phyloP scores from a whole-genome alignment of 1,140 invertebrate species.

The Zaprionus inermis region DNA sequence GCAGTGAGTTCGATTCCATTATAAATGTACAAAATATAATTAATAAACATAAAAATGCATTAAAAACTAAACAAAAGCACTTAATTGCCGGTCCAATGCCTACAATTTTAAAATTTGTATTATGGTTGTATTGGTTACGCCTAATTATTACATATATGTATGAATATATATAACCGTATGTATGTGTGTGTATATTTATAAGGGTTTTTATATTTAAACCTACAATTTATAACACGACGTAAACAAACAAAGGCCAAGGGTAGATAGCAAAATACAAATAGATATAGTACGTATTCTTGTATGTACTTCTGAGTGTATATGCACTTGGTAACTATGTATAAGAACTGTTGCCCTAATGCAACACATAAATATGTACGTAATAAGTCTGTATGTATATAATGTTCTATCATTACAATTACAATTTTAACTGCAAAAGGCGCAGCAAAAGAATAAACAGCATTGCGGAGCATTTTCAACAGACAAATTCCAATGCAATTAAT shows the following conservation, averaged over 20 bases:
- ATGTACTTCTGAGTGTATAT: slow-evolving; percentile 57
- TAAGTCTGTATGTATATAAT: slow-evolving; percentile 49
- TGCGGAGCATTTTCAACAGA: slow-evolving; percentile 60
- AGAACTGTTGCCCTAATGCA: slow-evolving; percentile 29
- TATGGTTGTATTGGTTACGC: slow-evolving; percentile 47
- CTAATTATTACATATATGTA: slow-evolving; percentile 64
- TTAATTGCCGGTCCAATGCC: slow-evolving; percentile 73
- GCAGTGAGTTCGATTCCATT: slow-evolving; percentile 70
- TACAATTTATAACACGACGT: slow-evolving; percentile 79
- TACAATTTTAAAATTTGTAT: slow-evolving; percentile 68
- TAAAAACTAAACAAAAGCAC: slow-evolving; percentile 78
- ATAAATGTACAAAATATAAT: slow-evolving; percentile 79
- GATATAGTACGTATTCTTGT: slow-evolving; percentile 36
- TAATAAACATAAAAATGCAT: slow-evolving; percentile 78
- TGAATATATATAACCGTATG: slow-evolving; percentile 42
- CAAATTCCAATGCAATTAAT: slow-evolving; percentile 67
- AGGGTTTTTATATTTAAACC: slow-evolving; percentile 66
- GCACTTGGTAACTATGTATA: slow-evolving; percentile 70
- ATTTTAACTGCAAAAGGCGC: slow-evolving; percentile 68
- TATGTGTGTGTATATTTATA: slow-evolving; percentile 58
- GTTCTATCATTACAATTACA: slow-evolving; percentile 36
- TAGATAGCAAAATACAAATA: slow-evolving; percentile 59
- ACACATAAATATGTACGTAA: slow-evolving; percentile 50
- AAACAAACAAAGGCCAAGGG: slow-evolving; percentile 74
- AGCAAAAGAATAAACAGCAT: slow-evolving; percentile 65